Percentiles rank a stretch among this genome's conserved stretches.
phyloP scores from a whole-genome alignment of 1,140 invertebrate species.

The Lucilia cuprina region DNA sequence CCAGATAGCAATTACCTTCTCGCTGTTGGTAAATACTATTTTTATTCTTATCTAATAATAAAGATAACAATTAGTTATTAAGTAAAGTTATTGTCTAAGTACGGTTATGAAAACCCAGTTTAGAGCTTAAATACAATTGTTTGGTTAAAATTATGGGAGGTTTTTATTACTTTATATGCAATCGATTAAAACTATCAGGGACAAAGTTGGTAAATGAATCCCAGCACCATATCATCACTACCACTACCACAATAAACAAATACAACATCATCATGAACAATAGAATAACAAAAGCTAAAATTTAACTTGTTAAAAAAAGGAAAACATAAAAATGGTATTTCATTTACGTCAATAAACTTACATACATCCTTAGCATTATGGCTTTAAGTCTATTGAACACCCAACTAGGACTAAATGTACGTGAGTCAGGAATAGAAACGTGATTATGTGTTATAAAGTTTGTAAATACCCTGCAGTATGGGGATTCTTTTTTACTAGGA shows the following conservation, averaged over 20 bases:
- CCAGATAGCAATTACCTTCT: no score
- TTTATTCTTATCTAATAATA: no score
- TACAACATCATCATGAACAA: no score
- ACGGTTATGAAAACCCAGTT: no score
- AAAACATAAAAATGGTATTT: neutral
- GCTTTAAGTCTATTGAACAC: neutral
- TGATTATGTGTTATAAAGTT: neutral
- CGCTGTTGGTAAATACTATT: no score
- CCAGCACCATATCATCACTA: neutral
- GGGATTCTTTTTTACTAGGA: no score
- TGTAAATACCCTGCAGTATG: neutral
- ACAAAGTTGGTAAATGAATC: neutral
- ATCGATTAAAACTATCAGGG: neutral
- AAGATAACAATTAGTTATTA: no score
- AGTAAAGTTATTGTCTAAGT: no score
- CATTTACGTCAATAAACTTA: neutral
- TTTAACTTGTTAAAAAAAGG: neutral
- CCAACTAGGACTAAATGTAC: neutral
- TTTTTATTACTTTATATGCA: neutral
- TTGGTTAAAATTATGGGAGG: neutral
- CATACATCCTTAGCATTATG: neutral
- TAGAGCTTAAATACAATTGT: no score
- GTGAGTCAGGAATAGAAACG: neutral
- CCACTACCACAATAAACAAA: no score
- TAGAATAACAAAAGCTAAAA: no score